Percentiles rank a stretch among this genome's conserved stretches.
phyloP scores from a whole-genome alignment of 2,797 vertebrate species.

The Microctenopoma stevenorrisi region DNA sequence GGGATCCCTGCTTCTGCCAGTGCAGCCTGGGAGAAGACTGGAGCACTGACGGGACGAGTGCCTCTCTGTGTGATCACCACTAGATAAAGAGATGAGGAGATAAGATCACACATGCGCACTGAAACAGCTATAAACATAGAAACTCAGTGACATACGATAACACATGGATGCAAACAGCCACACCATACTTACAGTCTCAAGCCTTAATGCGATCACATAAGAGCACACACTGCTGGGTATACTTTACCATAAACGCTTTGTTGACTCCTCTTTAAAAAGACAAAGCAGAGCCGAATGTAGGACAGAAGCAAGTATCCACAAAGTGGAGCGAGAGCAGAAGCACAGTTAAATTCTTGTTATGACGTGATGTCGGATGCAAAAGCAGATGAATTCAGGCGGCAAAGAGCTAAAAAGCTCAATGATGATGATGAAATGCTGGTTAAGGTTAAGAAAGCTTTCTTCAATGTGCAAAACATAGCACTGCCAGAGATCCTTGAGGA shows the following conservation, averaged over 20 bases:
- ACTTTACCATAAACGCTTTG: slow-evolving; percentile 62
- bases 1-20: slow-evolving; percentile 74
- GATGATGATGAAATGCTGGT: slow-evolving; percentile 23
- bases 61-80: slow-evolving; percentile 84
- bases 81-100: slow-evolving; percentile 41
- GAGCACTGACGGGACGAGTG: slow-evolving; percentile 90
- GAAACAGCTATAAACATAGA: not conserved
- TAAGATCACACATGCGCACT: not conserved
- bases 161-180: slow-evolving; percentile 8
- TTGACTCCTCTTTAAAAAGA: slow-evolving; percentile 24
- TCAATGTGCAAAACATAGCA: slow-evolving; percentile 10
- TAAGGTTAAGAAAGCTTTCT: slow-evolving; percentile 24
- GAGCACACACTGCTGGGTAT: slow-evolving; percentile 37
- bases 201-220: slow-evolving; percentile 1
- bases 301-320: slow-evolving; percentile 46
- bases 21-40: slow-evolving; percentile 87
- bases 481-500: not conserved
- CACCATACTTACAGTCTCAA: slow-evolving; percentile 45
- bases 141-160: not conserved
- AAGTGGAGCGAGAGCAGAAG: slow-evolving; percentile 45
- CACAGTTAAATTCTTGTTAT: slow-evolving; percentile 15
- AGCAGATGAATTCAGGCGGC: slow-evolving; percentile 43
- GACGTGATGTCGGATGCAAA: slow-evolving; percentile 28
- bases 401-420: slow-evolving; percentile 38
- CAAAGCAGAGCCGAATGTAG: slow-evolving; percentile 19